These are phyloP conservation scores for Chrysochloris asiatica DNA, from an alignment of 2,113 vertebrate genomes.

Conservation along the genomic window DNA sequence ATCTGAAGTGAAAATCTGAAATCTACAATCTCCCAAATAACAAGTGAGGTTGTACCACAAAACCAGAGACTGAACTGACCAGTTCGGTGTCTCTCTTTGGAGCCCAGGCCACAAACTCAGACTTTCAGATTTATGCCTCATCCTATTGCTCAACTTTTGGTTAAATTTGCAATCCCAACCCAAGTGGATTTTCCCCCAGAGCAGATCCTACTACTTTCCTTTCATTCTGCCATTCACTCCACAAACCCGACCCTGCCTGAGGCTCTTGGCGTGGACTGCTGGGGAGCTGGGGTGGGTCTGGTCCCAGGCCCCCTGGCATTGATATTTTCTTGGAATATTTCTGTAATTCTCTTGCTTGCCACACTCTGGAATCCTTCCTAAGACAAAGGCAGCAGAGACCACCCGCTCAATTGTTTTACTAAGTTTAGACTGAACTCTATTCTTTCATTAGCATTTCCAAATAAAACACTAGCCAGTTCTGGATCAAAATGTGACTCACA, in stretches of 20 bases:
- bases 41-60: neutral
- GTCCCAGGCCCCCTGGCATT: no score
- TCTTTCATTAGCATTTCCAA: neutral
- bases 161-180: neutral
- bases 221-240: neutral
- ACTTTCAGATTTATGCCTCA: neutral
- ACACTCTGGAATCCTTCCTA: neutral
- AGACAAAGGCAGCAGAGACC: neutral
- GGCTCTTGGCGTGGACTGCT: no score
- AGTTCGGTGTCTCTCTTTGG: neutral
- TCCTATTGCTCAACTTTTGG: neutral
- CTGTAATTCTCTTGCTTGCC: neutral
- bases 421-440: no score
- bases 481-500: neutral
- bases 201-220: neutral
- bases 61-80: neutral
- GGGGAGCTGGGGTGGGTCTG: neutral
- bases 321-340: neutral
- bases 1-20: neutral
- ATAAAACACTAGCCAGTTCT: neutral
- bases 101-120: neutral
- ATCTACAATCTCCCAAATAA: neutral
- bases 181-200: neutral
- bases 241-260: rapidly evolving
- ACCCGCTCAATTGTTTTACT: no score